Percentiles rank a stretch among this genome's conserved stretches.
Evolutionary conservation across 2,113 vertebrate species (phyloP).

Genomic region (Clarias magur): DNA sequence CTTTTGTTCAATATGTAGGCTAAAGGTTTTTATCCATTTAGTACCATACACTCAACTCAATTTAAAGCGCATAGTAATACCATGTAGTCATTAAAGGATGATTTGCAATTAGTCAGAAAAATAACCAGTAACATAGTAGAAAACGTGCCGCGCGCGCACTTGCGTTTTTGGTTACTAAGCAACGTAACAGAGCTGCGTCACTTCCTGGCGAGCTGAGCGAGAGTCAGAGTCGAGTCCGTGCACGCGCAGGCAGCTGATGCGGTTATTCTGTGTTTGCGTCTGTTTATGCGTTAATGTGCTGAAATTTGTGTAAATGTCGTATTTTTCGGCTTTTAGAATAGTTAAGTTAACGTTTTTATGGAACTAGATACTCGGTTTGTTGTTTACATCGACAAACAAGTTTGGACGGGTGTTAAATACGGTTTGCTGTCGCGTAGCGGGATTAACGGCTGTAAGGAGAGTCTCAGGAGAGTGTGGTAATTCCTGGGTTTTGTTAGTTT

Average conservation of each 20-base stretch:
- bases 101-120: not conserved
- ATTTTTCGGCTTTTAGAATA: not conserved
- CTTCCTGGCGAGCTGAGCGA: conserved; percentile 61
- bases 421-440: not conserved
- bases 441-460: not conserved
- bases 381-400: not conserved
- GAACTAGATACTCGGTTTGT: not conserved
- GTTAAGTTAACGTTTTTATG: not conserved
- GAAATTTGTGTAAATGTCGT: not conserved
- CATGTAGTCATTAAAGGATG: not conserved
- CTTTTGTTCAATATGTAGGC: not conserved
- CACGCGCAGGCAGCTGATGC: conserved; percentile 12
- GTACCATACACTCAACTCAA: not conserved
- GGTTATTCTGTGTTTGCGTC: not conserved
- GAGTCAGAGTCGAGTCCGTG: conserved; percentile 30
- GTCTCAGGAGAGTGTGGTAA: not conserved
- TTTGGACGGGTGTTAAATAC: not conserved
- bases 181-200: conserved; percentile 64
- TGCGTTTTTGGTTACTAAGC: conserved; percentile 56
- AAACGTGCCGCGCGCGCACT: conserved; percentile 15
- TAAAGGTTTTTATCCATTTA: not conserved
- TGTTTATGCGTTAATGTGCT: not conserved
- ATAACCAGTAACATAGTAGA: not conserved
- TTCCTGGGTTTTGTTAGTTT: not conserved
- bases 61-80: not conserved